Conservation (phyloP, 2,113 vertebrate genomes). For the Zapornia atra region DNA sequence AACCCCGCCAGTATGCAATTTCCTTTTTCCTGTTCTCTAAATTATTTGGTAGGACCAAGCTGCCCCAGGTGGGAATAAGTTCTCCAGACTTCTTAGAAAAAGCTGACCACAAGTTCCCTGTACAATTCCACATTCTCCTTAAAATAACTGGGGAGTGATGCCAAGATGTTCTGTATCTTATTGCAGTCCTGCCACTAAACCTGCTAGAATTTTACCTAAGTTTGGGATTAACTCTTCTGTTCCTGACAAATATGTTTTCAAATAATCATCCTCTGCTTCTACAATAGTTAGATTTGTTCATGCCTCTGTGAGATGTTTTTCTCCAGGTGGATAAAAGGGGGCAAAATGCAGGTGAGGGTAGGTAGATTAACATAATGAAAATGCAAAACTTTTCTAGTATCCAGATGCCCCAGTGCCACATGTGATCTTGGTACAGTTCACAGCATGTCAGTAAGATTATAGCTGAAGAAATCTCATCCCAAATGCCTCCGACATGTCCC, state of each 20-base stretch:
- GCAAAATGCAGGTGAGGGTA: not conserved
- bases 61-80: constrained; percentile 63
- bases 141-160: not conserved
- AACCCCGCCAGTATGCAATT: constrained; percentile 71
- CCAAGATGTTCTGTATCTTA: not conserved
- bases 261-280: not conserved
- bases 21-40: constrained; percentile 80
- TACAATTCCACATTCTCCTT: not conserved
- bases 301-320: not conserved
- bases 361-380: not conserved
- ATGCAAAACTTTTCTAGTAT: not conserved
- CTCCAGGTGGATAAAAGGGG: not conserved
- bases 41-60: constrained; percentile 70
- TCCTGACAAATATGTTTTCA: not conserved
- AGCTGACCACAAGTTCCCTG: not conserved
- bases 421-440: not conserved
- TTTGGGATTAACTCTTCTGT: not conserved
- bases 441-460: not conserved
- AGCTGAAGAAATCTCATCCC: not conserved
- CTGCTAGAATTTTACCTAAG: not conserved
- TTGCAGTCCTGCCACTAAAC: not conserved
- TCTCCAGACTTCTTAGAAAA: constrained; percentile 35
- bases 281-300: not conserved
- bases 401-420: not conserved
- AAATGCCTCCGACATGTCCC: fast-evolving